Base-by-base conservation (phyloP, 2,113 vertebrate genomes). In the Plectropomus leopardus region DNA sequence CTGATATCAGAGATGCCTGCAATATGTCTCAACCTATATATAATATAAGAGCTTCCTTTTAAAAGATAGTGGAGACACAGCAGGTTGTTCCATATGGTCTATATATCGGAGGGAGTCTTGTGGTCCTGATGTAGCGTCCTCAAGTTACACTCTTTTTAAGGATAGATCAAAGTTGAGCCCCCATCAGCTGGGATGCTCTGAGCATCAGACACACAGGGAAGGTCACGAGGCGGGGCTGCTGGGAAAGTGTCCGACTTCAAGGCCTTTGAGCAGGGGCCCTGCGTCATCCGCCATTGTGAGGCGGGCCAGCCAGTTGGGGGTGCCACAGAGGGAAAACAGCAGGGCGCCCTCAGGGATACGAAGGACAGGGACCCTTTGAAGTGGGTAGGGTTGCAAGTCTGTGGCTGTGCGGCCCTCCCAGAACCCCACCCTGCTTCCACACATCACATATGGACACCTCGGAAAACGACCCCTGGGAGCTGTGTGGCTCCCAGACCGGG, bases 201-300 rank as follows among this genome's bases (percentile, higher is more conserved):
- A 65, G 47, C 60, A 58, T 82, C 68, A 72, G 58, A 74, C 16
- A 71, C 67, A 61, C 67, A 44, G 84, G 50, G 76, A 82, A 78
- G 88, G 87, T 86, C 88, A 81, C 53, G 48, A 1, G 69, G 60
- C 34, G 3, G 81, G 75, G 61, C 79, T 36, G 63, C 50, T 73
- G 79, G 51, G 80, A 70, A 60, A 84, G 89, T 91, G 87, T 92
- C 88, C 54, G 17, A 92, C 88, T 92, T 91, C 90, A 93, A 90
- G 80, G 91, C 63, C 86, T 80, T 66, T 67, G 63, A 81, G 66
- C 26, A 14, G 28, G 3, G 44, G 67, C 54, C 70, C 3, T 76
- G 76, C 40, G 65, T 79, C 84, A 89, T 34, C 30, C 1, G 2
- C 72, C 76, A 75, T 89, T 85, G 78, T 82, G 57, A 32, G 69